Percentiles rank a stretch among this genome's conserved stretches.
phyloP scores from a whole-genome alignment of 2,888 invertebrate genomes.

The Zonitis immaculata region DNA sequence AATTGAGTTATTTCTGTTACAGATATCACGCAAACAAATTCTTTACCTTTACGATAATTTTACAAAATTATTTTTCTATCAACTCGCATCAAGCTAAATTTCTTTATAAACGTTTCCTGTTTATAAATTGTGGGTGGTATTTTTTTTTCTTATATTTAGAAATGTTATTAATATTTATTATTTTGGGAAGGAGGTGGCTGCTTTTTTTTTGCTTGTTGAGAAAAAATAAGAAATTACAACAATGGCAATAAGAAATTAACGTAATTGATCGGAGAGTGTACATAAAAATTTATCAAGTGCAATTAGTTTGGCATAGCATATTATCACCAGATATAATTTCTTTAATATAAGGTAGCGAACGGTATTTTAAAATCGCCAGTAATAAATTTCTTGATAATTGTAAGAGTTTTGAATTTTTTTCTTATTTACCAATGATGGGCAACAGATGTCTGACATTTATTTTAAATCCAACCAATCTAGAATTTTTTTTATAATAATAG shows the following conservation, averaged over 20 bases:
- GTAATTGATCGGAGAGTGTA: not conserved
- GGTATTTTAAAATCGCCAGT: not conserved
- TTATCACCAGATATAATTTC: not conserved
- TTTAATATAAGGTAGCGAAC: not conserved
- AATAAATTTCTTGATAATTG: not conserved
- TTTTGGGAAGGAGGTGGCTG: too few relatives aligned
- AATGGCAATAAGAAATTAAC: not conserved
- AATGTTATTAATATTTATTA: too few relatives aligned
- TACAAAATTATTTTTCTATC: too few relatives aligned
- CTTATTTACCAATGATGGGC: not conserved
- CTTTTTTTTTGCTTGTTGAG: too few relatives aligned
- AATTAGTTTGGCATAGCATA: not conserved
- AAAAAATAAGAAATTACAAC: too few relatives aligned
- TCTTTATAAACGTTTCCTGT: slow-evolving; percentile 1
- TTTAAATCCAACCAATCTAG: too few relatives aligned
- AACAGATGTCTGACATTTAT: not conserved
- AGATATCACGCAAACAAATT: not conserved
- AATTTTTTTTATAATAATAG: too few relatives aligned
- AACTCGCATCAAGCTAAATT: not conserved
- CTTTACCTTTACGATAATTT: too few relatives aligned
- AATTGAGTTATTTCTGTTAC: not conserved
- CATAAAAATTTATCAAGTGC: not conserved
- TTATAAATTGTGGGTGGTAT: not conserved
- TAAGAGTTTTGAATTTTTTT: not conserved
- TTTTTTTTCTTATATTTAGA: too few relatives aligned